A percentile compares a stretch with the other conserved stretches of the same genome.
Conservation (phyloP, 2,888 invertebrate species). For the Folsomia candida region DNA sequence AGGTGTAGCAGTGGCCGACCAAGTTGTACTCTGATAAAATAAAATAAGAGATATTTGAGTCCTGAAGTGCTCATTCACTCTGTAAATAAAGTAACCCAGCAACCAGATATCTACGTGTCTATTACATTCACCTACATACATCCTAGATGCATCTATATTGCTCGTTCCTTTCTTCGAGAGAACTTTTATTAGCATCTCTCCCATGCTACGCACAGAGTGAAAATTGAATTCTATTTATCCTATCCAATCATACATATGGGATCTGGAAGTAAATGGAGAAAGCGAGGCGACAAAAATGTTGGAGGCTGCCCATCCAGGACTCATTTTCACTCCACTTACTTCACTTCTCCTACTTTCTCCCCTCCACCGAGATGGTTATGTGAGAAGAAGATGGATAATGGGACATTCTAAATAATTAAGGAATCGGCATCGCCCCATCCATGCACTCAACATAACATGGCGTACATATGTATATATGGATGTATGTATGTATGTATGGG, state of each 20-base stretch:
- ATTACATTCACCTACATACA: too few species aligned
- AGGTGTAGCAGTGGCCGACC: background rate
- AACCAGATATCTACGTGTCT: too few species aligned
- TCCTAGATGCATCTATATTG: too few species aligned
- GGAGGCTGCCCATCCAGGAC: background rate
- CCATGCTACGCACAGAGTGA: too few species aligned
- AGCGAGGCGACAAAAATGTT: background rate
- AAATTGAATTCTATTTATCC: background rate
- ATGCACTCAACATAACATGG: too few species aligned
- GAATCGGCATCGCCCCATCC: background rate
- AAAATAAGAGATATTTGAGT: background rate
- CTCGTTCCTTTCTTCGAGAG: too few species aligned
- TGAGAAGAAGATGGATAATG: background rate
- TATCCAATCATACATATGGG: too few species aligned
- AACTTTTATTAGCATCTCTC: too few species aligned
- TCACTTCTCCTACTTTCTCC: background rate
- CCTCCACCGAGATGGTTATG: background rate
- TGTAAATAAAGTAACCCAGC: background rate
- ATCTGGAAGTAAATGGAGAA: background rate
- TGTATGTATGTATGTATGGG: too few species aligned
- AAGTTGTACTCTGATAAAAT: background rate
- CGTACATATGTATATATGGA: too few species aligned
- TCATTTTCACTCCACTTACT: background rate
- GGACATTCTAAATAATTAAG: conserved; percentile 4
- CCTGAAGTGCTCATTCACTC: background rate